Conservation (phyloP, 2,888 invertebrate genomes). For the Eurois occulta region DNA sequence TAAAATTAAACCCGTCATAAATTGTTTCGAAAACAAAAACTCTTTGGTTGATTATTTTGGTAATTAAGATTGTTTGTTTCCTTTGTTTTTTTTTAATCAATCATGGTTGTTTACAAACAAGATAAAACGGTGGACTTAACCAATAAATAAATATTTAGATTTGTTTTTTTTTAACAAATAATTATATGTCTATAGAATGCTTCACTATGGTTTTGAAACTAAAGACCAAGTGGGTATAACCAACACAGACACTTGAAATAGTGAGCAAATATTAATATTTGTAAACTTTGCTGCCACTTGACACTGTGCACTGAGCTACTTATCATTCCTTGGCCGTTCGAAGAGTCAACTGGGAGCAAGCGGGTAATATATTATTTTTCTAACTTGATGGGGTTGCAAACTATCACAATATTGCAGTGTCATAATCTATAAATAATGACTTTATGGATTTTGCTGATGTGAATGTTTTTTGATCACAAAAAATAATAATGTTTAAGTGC, state of each 20-base stretch:
- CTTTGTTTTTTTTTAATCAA: neutral
- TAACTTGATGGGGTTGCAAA: conserved; percentile 41
- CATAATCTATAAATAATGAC: conserved; percentile 42
- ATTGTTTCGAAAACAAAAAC: neutral
- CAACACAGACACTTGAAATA: conserved; percentile 3
- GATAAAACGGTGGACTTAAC: neutral
- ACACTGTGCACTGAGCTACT: conserved; percentile 43
- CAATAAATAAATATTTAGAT: neutral
- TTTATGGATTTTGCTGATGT: neutral
- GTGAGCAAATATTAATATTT: conserved; percentile 36
- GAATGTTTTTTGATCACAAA: neutral
- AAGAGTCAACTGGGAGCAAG: conserved; percentile 51
- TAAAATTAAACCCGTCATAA: neutral
- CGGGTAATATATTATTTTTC: conserved; percentile 48
- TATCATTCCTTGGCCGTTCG: conserved; percentile 49
- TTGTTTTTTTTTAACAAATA: neutral
- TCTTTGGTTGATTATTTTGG: neutral
- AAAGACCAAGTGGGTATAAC: neutral
- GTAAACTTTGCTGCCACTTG: conserved; percentile 22
- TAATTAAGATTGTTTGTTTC: neutral
- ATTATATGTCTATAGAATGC: neutral
- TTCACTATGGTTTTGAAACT: neutral
- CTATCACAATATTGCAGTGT: conserved; percentile 43
- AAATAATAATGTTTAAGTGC: neutral
- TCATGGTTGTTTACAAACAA: conserved; percentile 22